A percentile compares a stretch with the other conserved stretches of the same genome.
These are phyloP conservation scores for Steatornis caripensis DNA, from an alignment of 2,113 vertebrate species.

Conservation along the genomic window DNA sequence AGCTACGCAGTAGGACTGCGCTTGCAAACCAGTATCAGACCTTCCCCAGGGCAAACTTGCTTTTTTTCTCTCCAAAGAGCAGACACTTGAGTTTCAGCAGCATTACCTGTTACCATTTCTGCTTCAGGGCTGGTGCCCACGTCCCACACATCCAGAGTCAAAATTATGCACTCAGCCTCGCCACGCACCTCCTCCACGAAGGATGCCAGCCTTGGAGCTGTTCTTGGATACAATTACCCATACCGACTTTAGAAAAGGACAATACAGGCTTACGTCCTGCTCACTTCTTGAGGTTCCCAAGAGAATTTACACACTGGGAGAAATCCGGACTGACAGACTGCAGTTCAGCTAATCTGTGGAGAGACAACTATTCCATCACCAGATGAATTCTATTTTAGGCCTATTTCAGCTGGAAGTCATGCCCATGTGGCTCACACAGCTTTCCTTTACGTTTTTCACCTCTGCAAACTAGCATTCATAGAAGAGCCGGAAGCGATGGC, in stretches of 20 bases:
- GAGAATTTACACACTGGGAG: neutral
- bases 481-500: neutral
- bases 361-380: neutral
- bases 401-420: neutral
- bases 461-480: neutral
- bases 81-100: neutral
- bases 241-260: neutral
- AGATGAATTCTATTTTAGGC: neutral
- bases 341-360: neutral
- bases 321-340: neutral
- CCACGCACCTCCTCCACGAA: neutral
- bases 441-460: neutral
- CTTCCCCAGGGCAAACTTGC: neutral
- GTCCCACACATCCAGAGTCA: neutral
- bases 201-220: neutral
- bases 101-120: neutral
- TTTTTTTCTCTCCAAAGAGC: neutral
- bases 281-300: neutral
- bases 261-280: neutral
- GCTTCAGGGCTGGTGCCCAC: neutral
- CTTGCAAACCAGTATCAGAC: neutral
- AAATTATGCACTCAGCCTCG: neutral
- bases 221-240: neutral
- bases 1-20: neutral
- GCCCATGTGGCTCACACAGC: neutral